Base-by-base conservation (phyloP, 2,113 vertebrate species). In the Alligator mississippiensis region DNA sequence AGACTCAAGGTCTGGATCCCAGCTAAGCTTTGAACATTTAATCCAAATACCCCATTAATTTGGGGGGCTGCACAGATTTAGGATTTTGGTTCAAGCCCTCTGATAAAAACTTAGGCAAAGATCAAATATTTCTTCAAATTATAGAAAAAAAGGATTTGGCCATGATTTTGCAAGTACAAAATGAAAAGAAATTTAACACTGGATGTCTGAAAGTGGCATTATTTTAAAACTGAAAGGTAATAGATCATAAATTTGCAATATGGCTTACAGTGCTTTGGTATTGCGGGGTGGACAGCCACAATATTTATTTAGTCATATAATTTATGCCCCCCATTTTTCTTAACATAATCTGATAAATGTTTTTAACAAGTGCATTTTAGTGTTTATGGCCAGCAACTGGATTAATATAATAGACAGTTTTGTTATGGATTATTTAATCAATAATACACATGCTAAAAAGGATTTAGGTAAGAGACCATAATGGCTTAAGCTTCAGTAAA, bases 401-500 rank as follows among this genome's bases (percentile, higher is more conserved):
- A 86, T 57, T 14, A 57, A 82, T 57, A 93, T 86, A 91, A 92
- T 68, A 93, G 60, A 95, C 74, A 77, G 90, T 89, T 88, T 94
- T 89, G 66, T 89, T 94, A 93, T 4, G 10, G 95, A 94, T 94
- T 96, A 90, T 28, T 64, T 89, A n/a, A 94, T 94, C 89, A 78
- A 93, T 95, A 96, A 94, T 96, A 84, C 90, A 80, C 0, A 0
- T 80, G 25, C 78, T 95, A 90, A 96, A 90, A 90, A 88, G 92
- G 90, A 90, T 95, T 97, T 96, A 82, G 80, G 55, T 92, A 54
- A 93, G 85, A 93, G 92, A 90, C 62, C 3, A 0, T 78, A 90
- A 88, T 55, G 78, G 62, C 27, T 88, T 93, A 94, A 90, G 19
- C 78, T 82, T 93, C 82, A 82, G 82, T 86, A 94, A 90, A 90